Percentiles rank a stretch among this genome's conserved stretches.
These are phyloP conservation scores for Mesoclemmys tuberculata DNA, from an alignment of 2,113 vertebrate species.

Conservation along the genomic window DNA sequence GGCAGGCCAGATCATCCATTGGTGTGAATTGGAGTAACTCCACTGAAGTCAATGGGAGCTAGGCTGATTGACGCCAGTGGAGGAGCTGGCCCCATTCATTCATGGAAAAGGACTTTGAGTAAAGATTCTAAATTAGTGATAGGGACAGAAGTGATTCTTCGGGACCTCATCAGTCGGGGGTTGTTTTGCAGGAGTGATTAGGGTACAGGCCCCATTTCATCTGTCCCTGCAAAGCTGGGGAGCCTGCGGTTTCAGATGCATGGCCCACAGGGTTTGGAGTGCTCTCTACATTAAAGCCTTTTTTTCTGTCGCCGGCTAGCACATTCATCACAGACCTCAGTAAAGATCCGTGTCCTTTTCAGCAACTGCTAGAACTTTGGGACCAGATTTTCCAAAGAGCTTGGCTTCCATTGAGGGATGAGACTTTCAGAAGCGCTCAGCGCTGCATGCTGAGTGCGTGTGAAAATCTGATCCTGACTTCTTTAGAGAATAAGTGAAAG, in stretches of 20 bases:
- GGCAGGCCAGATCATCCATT: background rate
- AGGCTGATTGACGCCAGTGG: background rate
- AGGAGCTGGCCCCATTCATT: background rate
- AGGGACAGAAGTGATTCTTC: background rate
- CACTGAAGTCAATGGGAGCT: background rate
- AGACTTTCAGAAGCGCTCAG: background rate
- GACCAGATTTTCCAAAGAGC: background rate
- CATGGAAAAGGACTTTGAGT: background rate
- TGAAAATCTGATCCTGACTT: background rate
- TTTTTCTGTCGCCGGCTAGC: background rate
- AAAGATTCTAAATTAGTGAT: background rate
- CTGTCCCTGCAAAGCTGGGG: background rate
- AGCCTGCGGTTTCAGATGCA: background rate
- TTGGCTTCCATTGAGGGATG: fast-evolving
- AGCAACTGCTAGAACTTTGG: background rate
- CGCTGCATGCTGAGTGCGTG: background rate
- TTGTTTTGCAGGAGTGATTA: background rate
- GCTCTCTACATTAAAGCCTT: no score
- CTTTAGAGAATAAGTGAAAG: background rate
- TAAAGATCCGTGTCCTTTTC: background rate
- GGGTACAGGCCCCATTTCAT: background rate
- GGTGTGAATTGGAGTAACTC: background rate
- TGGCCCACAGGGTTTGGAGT: background rate
- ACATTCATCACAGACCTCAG: background rate
- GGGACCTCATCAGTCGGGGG: no score